phyloP scores from a whole-genome alignment of 2,113 vertebrate genomes.

The Catharus minimus region DNA sequence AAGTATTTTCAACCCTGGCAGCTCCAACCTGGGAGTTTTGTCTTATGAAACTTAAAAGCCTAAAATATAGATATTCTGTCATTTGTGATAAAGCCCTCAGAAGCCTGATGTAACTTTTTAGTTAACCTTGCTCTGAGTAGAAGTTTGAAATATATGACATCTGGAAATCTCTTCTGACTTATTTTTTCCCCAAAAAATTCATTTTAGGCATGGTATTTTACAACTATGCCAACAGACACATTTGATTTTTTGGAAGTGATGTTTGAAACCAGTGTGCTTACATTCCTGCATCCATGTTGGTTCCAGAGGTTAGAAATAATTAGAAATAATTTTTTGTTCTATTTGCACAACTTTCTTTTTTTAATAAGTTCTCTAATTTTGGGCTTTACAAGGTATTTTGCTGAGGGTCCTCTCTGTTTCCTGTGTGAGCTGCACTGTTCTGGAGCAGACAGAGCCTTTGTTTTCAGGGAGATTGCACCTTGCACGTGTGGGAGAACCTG shows the following conservation, averaged over 20 bases:
- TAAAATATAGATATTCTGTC: background rate
- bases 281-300: rapidly evolving
- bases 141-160: background rate
- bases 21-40: background rate
- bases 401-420: rapidly evolving
- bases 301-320: background rate
- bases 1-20: background rate
- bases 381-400: background rate
- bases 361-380: background rate
- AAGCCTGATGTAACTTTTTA: background rate
- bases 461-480: background rate
- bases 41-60: background rate
- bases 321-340: background rate
- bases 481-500: background rate
- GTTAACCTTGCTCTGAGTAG: background rate
- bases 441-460: background rate
- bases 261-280: background rate
- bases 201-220: background rate
- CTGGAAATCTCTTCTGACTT: background rate
- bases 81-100: background rate
- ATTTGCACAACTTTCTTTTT: background rate
- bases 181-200: background rate
- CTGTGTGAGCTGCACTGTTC: no score
- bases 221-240: background rate
- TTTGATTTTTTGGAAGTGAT: background rate